Base-by-base conservation (phyloP, 1,140 invertebrate species). In the Trichonephila clavata region DNA sequence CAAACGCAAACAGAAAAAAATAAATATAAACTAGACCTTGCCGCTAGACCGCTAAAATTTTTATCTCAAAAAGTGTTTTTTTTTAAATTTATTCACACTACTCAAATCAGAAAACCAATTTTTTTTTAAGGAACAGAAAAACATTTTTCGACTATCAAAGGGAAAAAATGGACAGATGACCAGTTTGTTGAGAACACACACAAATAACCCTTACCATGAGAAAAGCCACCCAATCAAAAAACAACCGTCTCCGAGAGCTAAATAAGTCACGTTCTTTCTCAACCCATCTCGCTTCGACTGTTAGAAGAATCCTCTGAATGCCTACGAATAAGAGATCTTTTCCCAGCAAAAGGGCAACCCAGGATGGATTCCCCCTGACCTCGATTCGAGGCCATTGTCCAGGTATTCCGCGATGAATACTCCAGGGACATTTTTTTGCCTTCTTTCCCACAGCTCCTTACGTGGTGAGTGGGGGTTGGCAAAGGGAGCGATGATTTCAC, bases 311-410 rank as follows among this genome's bases (percentile, higher is more conserved):
- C 81, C n/a, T 13, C 43, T 84, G 63, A 68, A 68, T 68, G 21
- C 50, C 13, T 1, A 43, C n/a, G 43, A 43, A 59, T 21, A 21
- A 84, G 39, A 13, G n/a, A 84, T 84, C 50, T 90, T 90, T 50
- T 80, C 68, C 59, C 90, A 63, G 27, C 71, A 92, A 92, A 92
- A 92, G 80, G 61, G 32, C 90, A 92, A 92, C 50, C 71, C 60
- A 43, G 32, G 57, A 39, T 24, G 16, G 57, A 50, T 60, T 16
- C 50, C 71, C 80, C 80, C 32, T 92, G 90, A 92, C 89, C 90
- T 43, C 90, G 80, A 92, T 92, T 84, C 50, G 20, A 39, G 80
- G 71, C 89, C 71, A 92, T 92, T 92, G 90, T 92, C 90, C 90
- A 92, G 39, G 24, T 77, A 57, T 50, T 77, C 43, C 68, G 60